These are phyloP conservation scores for Cryptoblepharus egeriae DNA, from an alignment of 2,797 vertebrate genomes.

Conservation along the genomic window DNA sequence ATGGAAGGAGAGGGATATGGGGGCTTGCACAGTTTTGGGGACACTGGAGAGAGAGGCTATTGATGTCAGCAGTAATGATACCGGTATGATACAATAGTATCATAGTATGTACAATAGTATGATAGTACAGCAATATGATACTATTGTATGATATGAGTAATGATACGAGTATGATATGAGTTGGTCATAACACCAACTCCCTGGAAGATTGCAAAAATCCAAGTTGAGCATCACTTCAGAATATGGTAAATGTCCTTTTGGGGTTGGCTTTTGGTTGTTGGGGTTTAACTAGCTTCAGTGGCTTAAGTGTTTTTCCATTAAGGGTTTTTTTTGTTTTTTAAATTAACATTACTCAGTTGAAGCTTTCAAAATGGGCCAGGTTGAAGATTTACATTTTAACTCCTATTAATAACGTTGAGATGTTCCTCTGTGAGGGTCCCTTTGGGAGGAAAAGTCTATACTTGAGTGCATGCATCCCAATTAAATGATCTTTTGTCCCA, in stretches of 20 bases:
- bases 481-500: constrained; percentile 14
- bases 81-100: too few species aligned
- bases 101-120: too few species aligned
- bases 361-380: not conserved
- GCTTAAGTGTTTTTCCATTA: not conserved
- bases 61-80: too few species aligned
- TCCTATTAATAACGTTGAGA: not conserved
- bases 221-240: not conserved
- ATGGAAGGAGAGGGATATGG: too few species aligned
- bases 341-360: not conserved
- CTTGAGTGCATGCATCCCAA: not conserved
- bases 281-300: not conserved
- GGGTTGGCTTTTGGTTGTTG: not conserved
- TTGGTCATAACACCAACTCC: too few species aligned
- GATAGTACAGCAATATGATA: too few species aligned
- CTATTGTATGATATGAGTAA: too few species aligned
- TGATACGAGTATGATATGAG: too few species aligned
- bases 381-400: not conserved
- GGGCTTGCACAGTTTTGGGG: too few species aligned
- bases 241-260: too few species aligned
- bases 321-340: too few species aligned
- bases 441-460: not conserved
- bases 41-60: too few species aligned
- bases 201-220: not conserved
- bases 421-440: not conserved